These are phyloP conservation scores for Carduelis carduelis DNA, from an alignment of 2,797 vertebrate species.

Conservation along the genomic window DNA sequence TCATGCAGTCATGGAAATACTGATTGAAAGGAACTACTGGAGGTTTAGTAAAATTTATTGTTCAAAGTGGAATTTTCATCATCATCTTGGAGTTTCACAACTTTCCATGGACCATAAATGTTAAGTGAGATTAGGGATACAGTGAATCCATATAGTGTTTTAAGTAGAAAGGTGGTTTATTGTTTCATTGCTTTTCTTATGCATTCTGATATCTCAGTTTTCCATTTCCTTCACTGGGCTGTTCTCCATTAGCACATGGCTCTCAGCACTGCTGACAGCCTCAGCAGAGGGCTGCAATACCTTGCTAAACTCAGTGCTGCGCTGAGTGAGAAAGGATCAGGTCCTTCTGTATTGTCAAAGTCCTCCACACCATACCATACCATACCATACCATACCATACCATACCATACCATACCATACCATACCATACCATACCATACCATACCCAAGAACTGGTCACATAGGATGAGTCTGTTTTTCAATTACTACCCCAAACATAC, in stretches of 20 bases:
- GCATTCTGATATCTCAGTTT: not conserved
- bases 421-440: no score
- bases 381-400: no score
- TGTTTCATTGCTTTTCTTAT: not conserved
- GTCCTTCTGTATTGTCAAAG: not conserved
- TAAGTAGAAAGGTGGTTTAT: not conserved
- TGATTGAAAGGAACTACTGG: not conserved
- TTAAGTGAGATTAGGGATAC: not conserved
- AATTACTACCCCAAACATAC: not conserved
- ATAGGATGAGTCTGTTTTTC: not conserved
- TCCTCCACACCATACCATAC: not conserved
- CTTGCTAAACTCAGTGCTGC: not conserved
- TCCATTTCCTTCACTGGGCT: not conserved
- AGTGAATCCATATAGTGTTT: not conserved
- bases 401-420: no score
- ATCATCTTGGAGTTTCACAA: not conserved
- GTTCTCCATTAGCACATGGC: not conserved
- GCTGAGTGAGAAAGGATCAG: not conserved
- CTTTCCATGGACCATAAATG: not conserved
- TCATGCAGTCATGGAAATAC: not conserved
- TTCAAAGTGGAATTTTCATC: not conserved
- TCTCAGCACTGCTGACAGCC: not conserved
- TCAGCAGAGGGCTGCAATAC: not conserved
- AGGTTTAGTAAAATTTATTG: not conserved
- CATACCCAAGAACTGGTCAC: not conserved